phyloP scores from a whole-genome alignment of 2,888 invertebrate genomes.

The Rhorus exstirpatorius region DNA sequence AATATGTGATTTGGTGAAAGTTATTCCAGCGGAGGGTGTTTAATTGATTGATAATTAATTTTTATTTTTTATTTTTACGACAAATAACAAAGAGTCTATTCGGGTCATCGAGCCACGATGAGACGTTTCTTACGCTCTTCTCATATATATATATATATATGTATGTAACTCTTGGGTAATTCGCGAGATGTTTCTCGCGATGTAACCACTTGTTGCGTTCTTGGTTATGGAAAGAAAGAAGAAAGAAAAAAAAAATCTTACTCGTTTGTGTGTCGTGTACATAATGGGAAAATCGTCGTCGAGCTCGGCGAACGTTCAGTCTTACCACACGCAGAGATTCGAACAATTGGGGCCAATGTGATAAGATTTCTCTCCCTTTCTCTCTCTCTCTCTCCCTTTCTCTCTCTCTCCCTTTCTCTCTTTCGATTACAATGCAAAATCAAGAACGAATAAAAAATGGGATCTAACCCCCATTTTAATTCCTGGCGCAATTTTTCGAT shows the following conservation, averaged over 20 bases:
- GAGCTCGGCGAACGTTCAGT: slow-evolving; percentile 12
- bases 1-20: too few species aligned
- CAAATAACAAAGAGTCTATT: too few species aligned
- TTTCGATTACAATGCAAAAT: neutral
- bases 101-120: neutral
- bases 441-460: neutral
- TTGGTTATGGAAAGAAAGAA: slow-evolving; percentile 16
- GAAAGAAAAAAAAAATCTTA: slow-evolving; percentile 27
- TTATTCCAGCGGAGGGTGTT: too few species aligned
- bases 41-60: too few species aligned
- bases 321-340: slow-evolving; percentile 52
- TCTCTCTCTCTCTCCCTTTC: neutral
- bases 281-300: slow-evolving; percentile 63
- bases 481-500: too few species aligned
- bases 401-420: neutral
- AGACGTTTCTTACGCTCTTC: slow-evolving; percentile 4
- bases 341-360: slow-evolving; percentile 68
- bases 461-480: too few species aligned
- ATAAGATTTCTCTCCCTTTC: slow-evolving; percentile 46
- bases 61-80: too few species aligned
- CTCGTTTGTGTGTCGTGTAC: slow-evolving; percentile 54
- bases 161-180: slow-evolving; percentile 33
- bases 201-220: slow-evolving; percentile 25
- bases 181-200: slow-evolving; percentile 22
- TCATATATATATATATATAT: too few species aligned